Base-by-base conservation (phyloP, 2,888 invertebrate species). In the Heliconius sara region DNA sequence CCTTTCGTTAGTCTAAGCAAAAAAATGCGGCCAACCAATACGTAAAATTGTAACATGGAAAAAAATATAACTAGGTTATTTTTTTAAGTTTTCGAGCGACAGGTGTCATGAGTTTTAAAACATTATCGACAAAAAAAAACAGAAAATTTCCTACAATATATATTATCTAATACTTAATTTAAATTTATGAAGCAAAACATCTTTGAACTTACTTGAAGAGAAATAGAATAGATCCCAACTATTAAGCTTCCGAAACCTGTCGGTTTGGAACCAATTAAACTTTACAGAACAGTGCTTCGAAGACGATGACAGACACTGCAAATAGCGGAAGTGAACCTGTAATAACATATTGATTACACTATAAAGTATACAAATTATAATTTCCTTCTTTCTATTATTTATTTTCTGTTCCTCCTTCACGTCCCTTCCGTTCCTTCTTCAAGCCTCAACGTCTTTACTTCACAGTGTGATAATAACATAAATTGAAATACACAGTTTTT, bases 251-350 rank as follows among this genome's bases (percentile, higher is more conserved):
- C 81, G 72, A 82, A 86, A 82, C 83, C 85, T 81, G 84, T 83
- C 83, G 83, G 70, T 81, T 79, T 81, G 86, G 86, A 88, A 87
- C 85, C 86, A 90, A 90, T 91, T 91, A 89, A 89, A 90, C 85
- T 90, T 88, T 82, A 80, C 80, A 82, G 84, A 80, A 83, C 80
- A 76, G 77, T 80, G 63, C 70, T 72, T 43, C 74, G 34, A 74
- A 68, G 27, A 81, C 79, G 81, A 79, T 76, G 81, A 83, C 80
- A 74, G 71, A 78, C 47, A 67, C 77, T 73, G 72, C 67, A 71
- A 76, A 83, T 68, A 77, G 39, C 43, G 57, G 63, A 39, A 57
- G 22, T 39, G 66, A 68, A 68, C 68, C 60, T 27, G 63, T 68
- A 66, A 71, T 52, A 70, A 76, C 34, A 22, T 68, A 39, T 73